These are phyloP conservation scores for Mythimna albipuncta DNA, from an alignment of 2,888 invertebrate genomes.

Conservation along the genomic window DNA sequence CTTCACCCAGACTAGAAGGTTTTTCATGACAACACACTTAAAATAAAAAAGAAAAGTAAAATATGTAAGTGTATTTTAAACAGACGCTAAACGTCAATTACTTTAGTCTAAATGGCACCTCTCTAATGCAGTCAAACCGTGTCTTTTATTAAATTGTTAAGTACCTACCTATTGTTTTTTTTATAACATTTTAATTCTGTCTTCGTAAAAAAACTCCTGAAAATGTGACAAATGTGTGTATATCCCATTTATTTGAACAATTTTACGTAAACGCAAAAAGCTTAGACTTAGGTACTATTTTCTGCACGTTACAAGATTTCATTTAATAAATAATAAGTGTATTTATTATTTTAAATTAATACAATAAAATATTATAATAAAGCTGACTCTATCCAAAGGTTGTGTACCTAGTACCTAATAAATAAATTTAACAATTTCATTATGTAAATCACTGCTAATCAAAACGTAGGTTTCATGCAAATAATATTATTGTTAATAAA, in stretches of 20 bases:
- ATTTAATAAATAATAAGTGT: not conserved
- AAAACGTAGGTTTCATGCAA: slow-evolving; percentile 27
- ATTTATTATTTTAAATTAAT: slow-evolving; percentile 9
- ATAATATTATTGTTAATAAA: slow-evolving; percentile 27
- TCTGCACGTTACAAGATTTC: not conserved
- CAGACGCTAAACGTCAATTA: no score
- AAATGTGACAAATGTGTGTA: no score
- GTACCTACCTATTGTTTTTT: no score
- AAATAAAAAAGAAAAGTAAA: no score
- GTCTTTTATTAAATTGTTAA: no score
- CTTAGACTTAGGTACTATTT: not conserved
- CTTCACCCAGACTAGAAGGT: no score
- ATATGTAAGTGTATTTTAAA: no score
- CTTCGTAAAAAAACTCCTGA: no score
- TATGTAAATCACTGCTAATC: slow-evolving; percentile 31
- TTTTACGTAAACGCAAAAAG: not conserved
- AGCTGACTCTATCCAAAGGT: slow-evolving; percentile 23
- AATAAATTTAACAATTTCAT: slow-evolving; percentile 28
- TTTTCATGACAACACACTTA: no score
- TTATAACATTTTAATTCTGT: no score
- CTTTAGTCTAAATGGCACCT: no score
- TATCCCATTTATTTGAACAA: not conserved
- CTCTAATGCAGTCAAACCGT: no score
- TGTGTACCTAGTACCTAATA: slow-evolving; percentile 1
- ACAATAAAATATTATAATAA: slow-evolving; percentile 8